Evolutionary conservation across 2,888 invertebrate genomes (phyloP), one percentile per base, ranked within the genome.

Genomic region (Papilio protenor): DNA sequence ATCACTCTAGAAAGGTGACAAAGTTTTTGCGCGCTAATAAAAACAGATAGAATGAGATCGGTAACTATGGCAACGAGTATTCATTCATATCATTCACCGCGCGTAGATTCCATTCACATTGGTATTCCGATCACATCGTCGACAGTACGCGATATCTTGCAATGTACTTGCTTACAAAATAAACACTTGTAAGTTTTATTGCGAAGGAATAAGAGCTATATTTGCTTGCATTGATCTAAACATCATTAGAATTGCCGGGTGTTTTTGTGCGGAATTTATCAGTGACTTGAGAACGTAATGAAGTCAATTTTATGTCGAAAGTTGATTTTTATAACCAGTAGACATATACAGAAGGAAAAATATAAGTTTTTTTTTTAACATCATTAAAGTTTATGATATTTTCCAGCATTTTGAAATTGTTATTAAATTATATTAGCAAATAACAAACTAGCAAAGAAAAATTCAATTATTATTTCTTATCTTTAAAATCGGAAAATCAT

Each of bases 11-110:
- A 52, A 27, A 14, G 49, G 59, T 64, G 55, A 14, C 33, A 66
- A 71, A 21, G 73, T 78, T 78, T 78, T 78, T 76, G 73, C 59
- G 73, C 27, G 21, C 23, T 57, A 21, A 69, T 33, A 78, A 78
- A 78, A 78, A 75, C 57, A 16, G 66, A 47, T 40, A 73, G 45
- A 61, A 23, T 49, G 75, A 61, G 55, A 69, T 23, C 40, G 23
- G 76, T 78, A 52, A 47, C 75, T 73, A 78, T 79, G 55, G 72
- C 76, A 72, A 78, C 77, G 55, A 71, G 59, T 66, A 79, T 79
- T 82, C 77, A 79, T 80, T 79, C 74, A 79, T 79, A 79, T 66
- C 73, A 76, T 78, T 78, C 78, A 55, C 16, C 33, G 71, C 77
- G 78, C 76, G 77, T 79, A 78, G 61, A 78, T 76, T 78, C 66